These are phyloP conservation scores for Prochilodus magdalenae DNA, from an alignment of 2,113 vertebrate species.

Conservation along the genomic window DNA sequence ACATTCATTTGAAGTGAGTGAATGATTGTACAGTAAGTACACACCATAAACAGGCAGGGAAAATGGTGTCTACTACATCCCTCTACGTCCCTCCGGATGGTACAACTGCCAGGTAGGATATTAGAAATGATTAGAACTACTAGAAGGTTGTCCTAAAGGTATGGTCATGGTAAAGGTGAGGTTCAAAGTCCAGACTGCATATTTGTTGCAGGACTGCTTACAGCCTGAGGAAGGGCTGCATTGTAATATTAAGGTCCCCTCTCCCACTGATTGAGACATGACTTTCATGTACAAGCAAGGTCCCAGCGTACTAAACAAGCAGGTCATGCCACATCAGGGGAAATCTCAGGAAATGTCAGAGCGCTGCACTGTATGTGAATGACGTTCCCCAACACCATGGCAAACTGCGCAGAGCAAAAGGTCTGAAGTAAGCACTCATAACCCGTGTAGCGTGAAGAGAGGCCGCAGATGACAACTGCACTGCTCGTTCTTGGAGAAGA, in stretches of 20 bases:
- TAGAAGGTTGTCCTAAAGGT: neutral
- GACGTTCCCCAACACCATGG: neutral
- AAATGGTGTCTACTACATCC: no score
- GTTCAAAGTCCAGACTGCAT: neutral
- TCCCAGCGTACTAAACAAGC: neutral
- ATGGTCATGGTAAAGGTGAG: neutral
- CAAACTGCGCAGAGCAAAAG: neutral
- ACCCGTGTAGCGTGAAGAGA: neutral
- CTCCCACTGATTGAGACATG: slow-evolving; percentile 1
- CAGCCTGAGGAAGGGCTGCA: neutral
- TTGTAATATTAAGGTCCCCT: neutral
- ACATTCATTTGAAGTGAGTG: no score
- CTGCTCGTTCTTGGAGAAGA: neutral
- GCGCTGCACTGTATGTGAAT: neutral
- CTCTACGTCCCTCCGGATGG: no score
- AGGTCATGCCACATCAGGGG: slow-evolving; percentile 9
- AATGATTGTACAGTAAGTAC: no score
- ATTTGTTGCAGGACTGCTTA: neutral
- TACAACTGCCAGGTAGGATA: neutral
- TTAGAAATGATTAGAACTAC: slow-evolving; percentile 5
- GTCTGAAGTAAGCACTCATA: neutral
- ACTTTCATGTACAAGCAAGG: slow-evolving; percentile 6
- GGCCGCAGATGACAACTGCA: neutral
- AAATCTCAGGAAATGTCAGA: slow-evolving; percentile 12
- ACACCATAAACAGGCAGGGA: no score